Conservation (phyloP, 2,113 vertebrate species). For the Aegithalos caudatus region DNA sequence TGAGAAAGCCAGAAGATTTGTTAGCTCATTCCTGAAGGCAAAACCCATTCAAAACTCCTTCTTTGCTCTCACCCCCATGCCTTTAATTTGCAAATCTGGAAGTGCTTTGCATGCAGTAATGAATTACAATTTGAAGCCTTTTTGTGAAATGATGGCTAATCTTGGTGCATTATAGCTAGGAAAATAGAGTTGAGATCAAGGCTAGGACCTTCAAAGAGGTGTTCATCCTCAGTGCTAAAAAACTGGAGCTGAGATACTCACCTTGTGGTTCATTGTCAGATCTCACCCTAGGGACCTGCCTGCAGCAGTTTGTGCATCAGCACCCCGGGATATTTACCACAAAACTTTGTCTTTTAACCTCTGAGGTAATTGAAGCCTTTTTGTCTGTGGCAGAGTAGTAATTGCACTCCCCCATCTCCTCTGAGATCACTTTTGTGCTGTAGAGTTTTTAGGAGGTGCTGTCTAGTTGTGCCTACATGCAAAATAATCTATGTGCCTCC, state of each 20-base stretch:
- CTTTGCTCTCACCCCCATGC: background rate
- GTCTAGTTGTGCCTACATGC: background rate
- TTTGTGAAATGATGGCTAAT: slow-evolving; percentile 9
- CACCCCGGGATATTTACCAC: background rate
- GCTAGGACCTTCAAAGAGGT: background rate
- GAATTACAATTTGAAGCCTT: background rate
- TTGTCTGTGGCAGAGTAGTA: background rate
- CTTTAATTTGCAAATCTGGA: slow-evolving; percentile 23
- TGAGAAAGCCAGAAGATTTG: background rate
- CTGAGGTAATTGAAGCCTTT: background rate
- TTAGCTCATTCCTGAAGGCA: background rate
- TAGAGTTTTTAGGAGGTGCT: background rate
- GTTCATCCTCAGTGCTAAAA: background rate
- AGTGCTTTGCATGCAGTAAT: background rate
- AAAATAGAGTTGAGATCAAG: background rate
- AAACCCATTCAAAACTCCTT: background rate
- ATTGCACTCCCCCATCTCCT: background rate
- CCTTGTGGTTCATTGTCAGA: background rate
- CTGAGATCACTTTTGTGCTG: background rate
- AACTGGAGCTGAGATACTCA: background rate
- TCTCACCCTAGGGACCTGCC: background rate
- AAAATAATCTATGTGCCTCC: background rate
- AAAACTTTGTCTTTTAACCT: background rate
- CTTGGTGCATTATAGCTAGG: background rate
- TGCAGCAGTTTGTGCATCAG: background rate